These are phyloP conservation scores for Ginglymostoma cirratum DNA, from an alignment of 2,113 vertebrate genomes.

Conservation along the genomic window DNA sequence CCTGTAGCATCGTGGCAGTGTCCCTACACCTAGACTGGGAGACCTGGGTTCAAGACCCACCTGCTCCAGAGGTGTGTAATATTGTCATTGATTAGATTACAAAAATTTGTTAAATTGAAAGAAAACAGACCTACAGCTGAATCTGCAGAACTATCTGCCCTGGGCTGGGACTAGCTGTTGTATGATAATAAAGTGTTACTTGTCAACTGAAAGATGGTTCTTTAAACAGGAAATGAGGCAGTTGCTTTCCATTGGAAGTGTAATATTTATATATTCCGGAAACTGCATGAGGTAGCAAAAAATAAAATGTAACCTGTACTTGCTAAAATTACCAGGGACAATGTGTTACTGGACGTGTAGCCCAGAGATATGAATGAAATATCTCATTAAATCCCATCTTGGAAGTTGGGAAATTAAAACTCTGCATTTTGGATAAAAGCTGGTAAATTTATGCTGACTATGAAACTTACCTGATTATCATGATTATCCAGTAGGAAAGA, in stretches of 20 bases:
- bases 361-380: neutral
- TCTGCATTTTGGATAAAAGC: neutral
- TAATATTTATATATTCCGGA: neutral
- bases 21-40: too few relatives aligned
- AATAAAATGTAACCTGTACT: neutral
- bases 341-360: neutral
- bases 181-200: neutral
- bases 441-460: neutral
- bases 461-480: neutral
- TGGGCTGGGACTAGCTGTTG: too few relatives aligned
- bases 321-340: neutral
- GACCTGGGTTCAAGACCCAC: too few relatives aligned
- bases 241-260: neutral
- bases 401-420: neutral
- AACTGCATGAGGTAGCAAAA: neutral
- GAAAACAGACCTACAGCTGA: too few relatives aligned
- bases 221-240: conserved; percentile 12
- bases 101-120: too few relatives aligned
- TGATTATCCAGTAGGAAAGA: neutral
- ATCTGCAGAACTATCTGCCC: too few relatives aligned
- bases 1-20: too few relatives aligned
- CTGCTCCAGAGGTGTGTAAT: too few relatives aligned
- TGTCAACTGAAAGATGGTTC: neutral
- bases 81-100: too few relatives aligned
- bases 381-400: neutral